phyloP scores from a whole-genome alignment of 2,888 invertebrate genomes.

The Strigamia transsilvanica region DNA sequence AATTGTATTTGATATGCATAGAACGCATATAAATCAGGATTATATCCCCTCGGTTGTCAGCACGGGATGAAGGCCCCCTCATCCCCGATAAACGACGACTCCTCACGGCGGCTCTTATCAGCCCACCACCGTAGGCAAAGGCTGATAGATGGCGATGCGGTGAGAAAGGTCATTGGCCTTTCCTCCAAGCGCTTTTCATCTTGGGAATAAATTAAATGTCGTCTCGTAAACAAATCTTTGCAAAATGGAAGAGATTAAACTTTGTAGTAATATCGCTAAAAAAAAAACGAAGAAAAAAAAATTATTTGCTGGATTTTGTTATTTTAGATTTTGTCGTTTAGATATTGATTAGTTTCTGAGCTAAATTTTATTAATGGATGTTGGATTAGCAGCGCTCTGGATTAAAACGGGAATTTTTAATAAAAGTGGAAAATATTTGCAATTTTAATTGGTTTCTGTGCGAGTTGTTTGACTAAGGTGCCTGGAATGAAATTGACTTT shows the following conservation, averaged over 20 bases:
- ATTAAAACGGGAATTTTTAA: no score
- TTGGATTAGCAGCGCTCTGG: no score
- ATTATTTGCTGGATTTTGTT: not conserved
- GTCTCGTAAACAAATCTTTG: conserved; percentile 43
- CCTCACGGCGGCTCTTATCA: conserved; percentile 43
- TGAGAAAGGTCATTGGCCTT: conserved; percentile 47
- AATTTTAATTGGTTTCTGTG: no score
- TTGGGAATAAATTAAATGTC: conserved; percentile 49
- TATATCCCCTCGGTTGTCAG: conserved; percentile 49
- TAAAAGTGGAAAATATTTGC: no score
- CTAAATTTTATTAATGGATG: no score
- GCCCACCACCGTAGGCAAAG: conserved; percentile 49
- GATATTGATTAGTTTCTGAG: no score
- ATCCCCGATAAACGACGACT: conserved; percentile 49
- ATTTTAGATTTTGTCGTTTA: not conserved
- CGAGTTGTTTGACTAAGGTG: no score
- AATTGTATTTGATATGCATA: conserved; percentile 49
- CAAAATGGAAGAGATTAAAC: conserved; percentile 34
- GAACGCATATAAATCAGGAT: conserved; percentile 47
- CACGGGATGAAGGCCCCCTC: conserved; percentile 45
- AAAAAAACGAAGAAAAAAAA: not conserved
- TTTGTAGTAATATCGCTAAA: not conserved
- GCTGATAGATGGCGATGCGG: conserved; percentile 49
- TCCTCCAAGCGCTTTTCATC: conserved; percentile 49
- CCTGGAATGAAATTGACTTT: no score